Conservation (phyloP, 2,888 invertebrate genomes). For the Empis livida region DNA sequence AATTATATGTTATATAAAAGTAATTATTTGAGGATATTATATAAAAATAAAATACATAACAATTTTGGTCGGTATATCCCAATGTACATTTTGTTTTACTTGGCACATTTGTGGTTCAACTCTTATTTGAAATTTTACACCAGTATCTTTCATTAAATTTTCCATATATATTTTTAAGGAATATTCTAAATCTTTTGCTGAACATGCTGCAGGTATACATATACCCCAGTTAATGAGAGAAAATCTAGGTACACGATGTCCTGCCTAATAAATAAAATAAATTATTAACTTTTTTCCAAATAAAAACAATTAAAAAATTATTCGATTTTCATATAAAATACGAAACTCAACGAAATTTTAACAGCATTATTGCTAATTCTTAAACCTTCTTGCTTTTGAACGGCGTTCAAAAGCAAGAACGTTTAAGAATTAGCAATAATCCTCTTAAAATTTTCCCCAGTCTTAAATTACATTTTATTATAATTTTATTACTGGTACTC, state of each 20-base stretch:
- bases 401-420: no score
- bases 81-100: constrained; percentile 26
- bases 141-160: constrained; percentile 40
- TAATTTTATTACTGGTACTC: no score
- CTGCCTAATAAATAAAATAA: constrained; percentile 45
- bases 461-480: no score
- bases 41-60: constrained; percentile 32
- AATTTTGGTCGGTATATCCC: constrained; percentile 38
- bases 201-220: constrained; percentile 51
- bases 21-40: not conserved
- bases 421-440: no score
- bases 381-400: no score
- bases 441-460: no score
- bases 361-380: no score
- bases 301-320: not conserved
- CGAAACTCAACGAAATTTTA: no score
- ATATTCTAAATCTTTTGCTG: constrained; percentile 43
- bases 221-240: constrained; percentile 54
- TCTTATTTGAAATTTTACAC: constrained; percentile 42
- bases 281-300: not conserved
- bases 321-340: no score
- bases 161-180: constrained; percentile 39
- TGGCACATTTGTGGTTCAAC: constrained; percentile 53
- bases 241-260: constrained; percentile 54
- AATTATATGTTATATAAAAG: not conserved